Conservation (phyloP, 2,888 invertebrate genomes). For the Eugnorisma glareosa region DNA sequence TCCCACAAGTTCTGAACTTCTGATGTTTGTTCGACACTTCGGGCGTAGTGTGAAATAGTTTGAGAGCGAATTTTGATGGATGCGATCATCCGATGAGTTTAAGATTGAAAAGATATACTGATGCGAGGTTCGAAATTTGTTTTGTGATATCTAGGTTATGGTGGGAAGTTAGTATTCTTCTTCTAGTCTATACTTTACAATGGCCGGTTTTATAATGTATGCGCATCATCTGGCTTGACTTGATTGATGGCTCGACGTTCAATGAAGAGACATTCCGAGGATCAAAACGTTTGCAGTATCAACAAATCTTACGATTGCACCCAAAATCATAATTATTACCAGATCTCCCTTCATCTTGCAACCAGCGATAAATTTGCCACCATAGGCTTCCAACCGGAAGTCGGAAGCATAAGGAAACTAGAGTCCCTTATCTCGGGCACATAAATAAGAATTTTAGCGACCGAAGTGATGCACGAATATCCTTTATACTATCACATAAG, state of each 20-base stretch:
- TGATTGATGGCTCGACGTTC: background rate
- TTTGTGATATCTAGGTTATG: slow-evolving; percentile 8
- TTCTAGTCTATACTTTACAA: background rate
- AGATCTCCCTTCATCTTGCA: slow-evolving; percentile 7
- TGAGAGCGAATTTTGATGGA: slow-evolving; percentile 45
- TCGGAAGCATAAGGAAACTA: slow-evolving; percentile 66
- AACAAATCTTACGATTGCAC: background rate
- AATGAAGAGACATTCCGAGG: background rate
- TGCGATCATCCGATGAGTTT: slow-evolving; percentile 54
- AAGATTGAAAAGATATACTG: slow-evolving; percentile 37
- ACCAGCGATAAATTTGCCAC: slow-evolving; percentile 31
- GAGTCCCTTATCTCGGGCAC: slow-evolving; percentile 71
- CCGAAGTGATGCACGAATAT: slow-evolving; percentile 76
- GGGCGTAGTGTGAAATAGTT: slow-evolving; percentile 48
- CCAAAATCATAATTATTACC: slow-evolving; percentile 29
- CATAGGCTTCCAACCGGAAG: slow-evolving; percentile 35
- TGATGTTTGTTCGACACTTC: slow-evolving; percentile 41
- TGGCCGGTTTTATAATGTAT: background rate
- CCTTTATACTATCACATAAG: slow-evolving; percentile 83
- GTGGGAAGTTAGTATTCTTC: slow-evolving; percentile 5
- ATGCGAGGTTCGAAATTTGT: slow-evolving; percentile 45
- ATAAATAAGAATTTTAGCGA: slow-evolving; percentile 86
- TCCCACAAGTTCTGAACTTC: slow-evolving; percentile 55
- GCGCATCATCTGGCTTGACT: background rate
- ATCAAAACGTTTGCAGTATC: background rate